Percentiles rank a stretch among this genome's conserved stretches.
These are phyloP conservation scores for Hydrozoanthus tunicans DNA, from an alignment of 64 coral and sea anemone genomes.

Conservation along the genomic window DNA sequence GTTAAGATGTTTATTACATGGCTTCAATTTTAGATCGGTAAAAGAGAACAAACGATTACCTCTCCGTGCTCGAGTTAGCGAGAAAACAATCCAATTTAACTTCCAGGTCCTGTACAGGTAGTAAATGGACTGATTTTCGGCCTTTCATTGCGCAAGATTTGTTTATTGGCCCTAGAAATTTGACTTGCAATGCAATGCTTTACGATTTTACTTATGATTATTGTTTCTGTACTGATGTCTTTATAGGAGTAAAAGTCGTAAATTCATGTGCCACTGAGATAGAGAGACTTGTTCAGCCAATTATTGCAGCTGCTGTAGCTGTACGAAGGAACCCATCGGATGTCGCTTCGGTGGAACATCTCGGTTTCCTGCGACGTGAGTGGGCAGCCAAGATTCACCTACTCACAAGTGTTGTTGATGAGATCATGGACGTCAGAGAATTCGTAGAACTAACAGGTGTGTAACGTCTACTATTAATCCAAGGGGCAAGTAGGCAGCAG, in stretches of 20 bases:
- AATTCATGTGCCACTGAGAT: conserved; percentile 65
- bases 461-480: not conserved
- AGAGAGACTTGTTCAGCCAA: conserved; percentile 61
- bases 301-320: conserved; percentile 60
- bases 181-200: too few species aligned
- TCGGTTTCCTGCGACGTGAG: conserved; percentile 72
- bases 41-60: too few species aligned
- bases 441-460: conserved; percentile 77
- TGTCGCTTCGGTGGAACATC: conserved; percentile 45
- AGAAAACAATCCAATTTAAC: too few species aligned
- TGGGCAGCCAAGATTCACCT: conserved; percentile 75
- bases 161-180: too few species aligned
- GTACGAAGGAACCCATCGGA: conserved; percentile 68
- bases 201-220: not conserved
- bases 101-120: too few species aligned
- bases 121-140: too few species aligned
- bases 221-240: not conserved
- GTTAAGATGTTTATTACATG: too few species aligned
- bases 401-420: conserved; percentile 74
- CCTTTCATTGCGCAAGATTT: too few species aligned
- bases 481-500: not conserved
- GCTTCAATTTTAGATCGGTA: too few species aligned
- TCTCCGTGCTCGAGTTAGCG: too few species aligned
- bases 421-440: conserved; percentile 80
- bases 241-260: conserved; percentile 79